Percentiles rank a stretch among this genome's conserved stretches.
Evolutionary conservation across 2,797 vertebrate genomes (phyloP).

Genomic region (Paguma larvata): DNA sequence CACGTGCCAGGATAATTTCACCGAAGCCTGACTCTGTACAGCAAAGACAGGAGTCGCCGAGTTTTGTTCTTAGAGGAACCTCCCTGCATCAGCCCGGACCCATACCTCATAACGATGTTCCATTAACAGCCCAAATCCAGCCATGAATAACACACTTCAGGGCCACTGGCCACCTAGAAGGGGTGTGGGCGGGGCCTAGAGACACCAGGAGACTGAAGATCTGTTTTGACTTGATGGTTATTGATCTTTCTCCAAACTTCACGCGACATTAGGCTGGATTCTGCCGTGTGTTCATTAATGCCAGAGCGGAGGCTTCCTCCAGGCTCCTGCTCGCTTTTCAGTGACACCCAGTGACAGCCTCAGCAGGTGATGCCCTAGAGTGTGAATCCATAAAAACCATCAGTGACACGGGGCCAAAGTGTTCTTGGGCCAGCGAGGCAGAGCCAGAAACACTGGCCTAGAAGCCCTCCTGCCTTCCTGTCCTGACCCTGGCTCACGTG

Average conservation of each 20-base stretch:
- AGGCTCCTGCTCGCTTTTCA: conserved; percentile 84
- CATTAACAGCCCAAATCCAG: not conserved
- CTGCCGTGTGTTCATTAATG: conserved; percentile 70
- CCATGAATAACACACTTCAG: not conserved
- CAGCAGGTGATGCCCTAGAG: conserved; percentile 50
- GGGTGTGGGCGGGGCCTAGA: not conserved
- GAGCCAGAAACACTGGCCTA: not conserved
- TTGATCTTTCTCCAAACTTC: conserved; percentile 78
- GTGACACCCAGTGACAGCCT: conserved; percentile 76
- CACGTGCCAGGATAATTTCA: not conserved
- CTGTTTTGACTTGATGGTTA: conserved; percentile 46
- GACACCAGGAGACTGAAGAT: conserved; percentile 38
- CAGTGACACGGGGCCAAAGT: not conserved
- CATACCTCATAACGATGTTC: conserved; percentile 60
- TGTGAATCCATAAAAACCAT: conserved; percentile 59
- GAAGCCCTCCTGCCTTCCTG: not conserved
- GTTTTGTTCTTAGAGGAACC: accelerated
- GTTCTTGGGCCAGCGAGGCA: not conserved
- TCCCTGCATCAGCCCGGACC: not conserved
- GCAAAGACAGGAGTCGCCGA: not conserved
- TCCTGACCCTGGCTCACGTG: too few species aligned
- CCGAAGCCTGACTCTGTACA: accelerated
- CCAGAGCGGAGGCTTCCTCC: conserved; percentile 74
- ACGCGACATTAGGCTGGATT: conserved; percentile 69
- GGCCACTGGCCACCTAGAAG: not conserved